These are phyloP conservation scores for Poecilia wingei DNA, from an alignment of 2,797 vertebrate species.

Conservation along the genomic window DNA sequence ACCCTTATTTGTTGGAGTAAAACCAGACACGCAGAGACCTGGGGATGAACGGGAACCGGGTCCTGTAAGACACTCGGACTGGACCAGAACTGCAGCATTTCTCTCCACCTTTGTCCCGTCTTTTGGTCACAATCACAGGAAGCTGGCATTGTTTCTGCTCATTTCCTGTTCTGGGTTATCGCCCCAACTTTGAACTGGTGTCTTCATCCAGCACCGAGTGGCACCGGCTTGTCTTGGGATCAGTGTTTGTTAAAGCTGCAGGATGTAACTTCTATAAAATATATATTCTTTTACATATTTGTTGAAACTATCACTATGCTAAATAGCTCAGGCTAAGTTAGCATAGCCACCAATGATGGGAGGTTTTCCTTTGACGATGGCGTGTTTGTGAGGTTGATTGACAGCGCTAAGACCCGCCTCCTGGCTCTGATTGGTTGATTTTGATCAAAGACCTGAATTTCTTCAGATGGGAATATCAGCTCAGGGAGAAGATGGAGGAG, in stretches of 20 bases:
- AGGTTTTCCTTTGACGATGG: too few species aligned
- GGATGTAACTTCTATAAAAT: too few species aligned
- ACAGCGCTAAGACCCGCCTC: too few species aligned
- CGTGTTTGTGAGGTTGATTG: too few species aligned
- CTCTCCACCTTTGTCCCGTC: background rate
- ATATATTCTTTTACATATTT: too few species aligned
- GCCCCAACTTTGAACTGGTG: slow-evolving; percentile 9
- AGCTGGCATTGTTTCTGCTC: slow-evolving; percentile 46
- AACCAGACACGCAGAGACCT: background rate
- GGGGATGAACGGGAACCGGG: background rate
- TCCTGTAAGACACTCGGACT: background rate
- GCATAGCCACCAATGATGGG: too few species aligned
- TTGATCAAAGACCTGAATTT: too few species aligned
- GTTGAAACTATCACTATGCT: too few species aligned
- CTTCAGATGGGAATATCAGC: too few species aligned
- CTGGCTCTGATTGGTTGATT: too few species aligned
- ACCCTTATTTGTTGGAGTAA: background rate
- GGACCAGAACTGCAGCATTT: background rate
- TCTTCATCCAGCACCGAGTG: background rate
- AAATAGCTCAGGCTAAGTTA: too few species aligned
- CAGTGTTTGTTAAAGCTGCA: background rate
- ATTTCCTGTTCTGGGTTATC: slow-evolving; percentile 37
- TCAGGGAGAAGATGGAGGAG: too few species aligned
- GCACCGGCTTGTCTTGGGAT: background rate
- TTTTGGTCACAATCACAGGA: slow-evolving; percentile 38